Percentiles rank a stretch among this genome's conserved stretches.
These are phyloP conservation scores for Bambusicola thoracicus DNA, from an alignment of 2,113 vertebrate genomes.

Conservation along the genomic window DNA sequence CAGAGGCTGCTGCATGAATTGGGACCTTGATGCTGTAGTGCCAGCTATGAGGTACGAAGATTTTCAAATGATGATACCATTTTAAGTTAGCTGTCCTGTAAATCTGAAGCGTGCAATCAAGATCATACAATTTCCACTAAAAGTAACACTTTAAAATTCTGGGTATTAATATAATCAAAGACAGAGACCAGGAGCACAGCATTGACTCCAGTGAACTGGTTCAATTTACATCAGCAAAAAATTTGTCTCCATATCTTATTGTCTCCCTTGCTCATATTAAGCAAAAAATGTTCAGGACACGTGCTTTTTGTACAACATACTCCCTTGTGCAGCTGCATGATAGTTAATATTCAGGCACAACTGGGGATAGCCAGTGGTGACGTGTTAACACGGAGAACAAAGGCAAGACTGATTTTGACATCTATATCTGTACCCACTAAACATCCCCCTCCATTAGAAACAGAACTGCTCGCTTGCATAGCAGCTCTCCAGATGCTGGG, in stretches of 20 bases:
- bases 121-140: neutral
- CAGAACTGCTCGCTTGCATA: conserved; percentile 26
- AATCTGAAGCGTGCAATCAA: neutral
- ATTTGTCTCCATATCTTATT: neutral
- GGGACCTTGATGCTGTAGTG: neutral
- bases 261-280: neutral
- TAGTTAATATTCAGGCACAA: neutral
- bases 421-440: neutral
- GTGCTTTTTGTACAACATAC: neutral
- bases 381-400: neutral
- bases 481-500: conserved; percentile 17
- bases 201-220: neutral
- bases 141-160: neutral
- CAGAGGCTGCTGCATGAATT: neutral
- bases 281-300: neutral
- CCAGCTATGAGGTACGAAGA: neutral
- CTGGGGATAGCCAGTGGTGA: neutral
- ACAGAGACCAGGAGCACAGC: neutral
- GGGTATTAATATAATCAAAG: neutral
- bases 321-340: neutral
- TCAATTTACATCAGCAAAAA: neutral
- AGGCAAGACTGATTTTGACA: neutral
- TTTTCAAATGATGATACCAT: neutral
- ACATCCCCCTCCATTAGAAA: neutral
- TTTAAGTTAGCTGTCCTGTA: neutral